Evolutionary conservation across 23 tunicate genomes (phyloP), one percentile per base, ranked within the genome.

Genomic region (Halocynthia roretzi): DNA sequence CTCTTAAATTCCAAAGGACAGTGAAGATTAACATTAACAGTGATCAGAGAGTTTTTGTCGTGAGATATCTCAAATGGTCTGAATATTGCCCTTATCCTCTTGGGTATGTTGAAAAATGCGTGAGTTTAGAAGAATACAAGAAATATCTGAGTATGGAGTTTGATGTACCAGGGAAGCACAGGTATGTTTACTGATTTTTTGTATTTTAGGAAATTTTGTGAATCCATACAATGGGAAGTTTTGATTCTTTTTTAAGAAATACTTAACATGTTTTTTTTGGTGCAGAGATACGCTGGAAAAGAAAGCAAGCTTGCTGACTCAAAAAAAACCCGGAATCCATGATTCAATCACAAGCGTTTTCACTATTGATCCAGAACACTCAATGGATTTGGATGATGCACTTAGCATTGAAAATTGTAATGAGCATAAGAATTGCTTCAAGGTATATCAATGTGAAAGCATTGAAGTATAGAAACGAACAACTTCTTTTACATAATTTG

Each of bases 381-480:
- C 95, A 20, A 88, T 48, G 54, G 87, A 78, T 54, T 78, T 83
- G 40, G 95, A 88, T 52, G 95, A 88, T 67, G 95, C 83, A 5
- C 9, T 88, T 77, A 88, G 95, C 60, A 52, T 88, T 20, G 77
- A 71, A 22, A 65, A 54, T 72, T 88, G 95, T 64, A 51, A 22
- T 18, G 61, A 78, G 55, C 95, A 88, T 67, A 72, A 74, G 10
- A 68, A 88, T 40, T 88, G 95, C 84, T 81, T 52, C 63, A 63
- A 67, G 82, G 92, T 86, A 51, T 58, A 31, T 31, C 4, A 31
- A 31, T 31, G 44, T 31, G 44, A 31, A 31, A 31, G 44, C 44
- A 31, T n/a, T n/a, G 4, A 31, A 31, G 44, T 31, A 0, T 0
- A 31, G 44, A 31, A 31, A 4, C 44, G 44, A 0, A 0, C 4